Base-by-base conservation (phyloP, 2,888 invertebrate genomes). In the Stenurella melanura region DNA sequence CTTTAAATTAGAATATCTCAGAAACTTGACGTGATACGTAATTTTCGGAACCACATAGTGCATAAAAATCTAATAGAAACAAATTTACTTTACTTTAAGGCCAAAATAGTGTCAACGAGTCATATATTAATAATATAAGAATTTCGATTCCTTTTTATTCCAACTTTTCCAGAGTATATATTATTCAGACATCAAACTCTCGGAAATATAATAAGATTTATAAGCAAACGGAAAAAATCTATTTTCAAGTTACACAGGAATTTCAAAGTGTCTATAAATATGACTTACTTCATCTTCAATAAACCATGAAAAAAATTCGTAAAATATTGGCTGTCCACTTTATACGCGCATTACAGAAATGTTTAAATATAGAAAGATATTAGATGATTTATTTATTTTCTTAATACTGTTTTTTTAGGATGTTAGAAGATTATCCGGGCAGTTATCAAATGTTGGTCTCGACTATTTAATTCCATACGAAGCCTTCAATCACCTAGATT, bases 401-500 rank as follows among this genome's bases (percentile, higher is more conserved):
- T 30, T 15, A 21, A 5, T 66, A 15, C 12, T 12, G 4, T 67
- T 90, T 17, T 85, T 85, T 74, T 73, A 86, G 80, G 93, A 94
- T 76, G 93, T 94, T 0, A 87, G 91, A 56, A 87, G 89, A 21
- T 85, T 94, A 68, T 90, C 91, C 50, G 86, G 87, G n/a, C 88
- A 89, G 74, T 85, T 95, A 57, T 89, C 89, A 6, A 92, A 85
- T 75, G 75, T 83, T 11, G 80, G 82, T 1, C 75, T 76, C n/a
- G 80, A 87, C 0, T 85, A 89, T 71, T 82, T 86, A 9, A 81
- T 87, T 19, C 79, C 82, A 7, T 78, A 77, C 30, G 66, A 82
- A 21, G 81, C 85, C 30, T 92, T 91, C 80, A 90, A 89, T 67
- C 92, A 92, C 80, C 80, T 91, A 19, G 92, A 92, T 80, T 92